Evolutionary conservation across 1,140 invertebrate genomes (phyloP).

Genomic region (Bursaphelenchus mucronatus): DNA sequence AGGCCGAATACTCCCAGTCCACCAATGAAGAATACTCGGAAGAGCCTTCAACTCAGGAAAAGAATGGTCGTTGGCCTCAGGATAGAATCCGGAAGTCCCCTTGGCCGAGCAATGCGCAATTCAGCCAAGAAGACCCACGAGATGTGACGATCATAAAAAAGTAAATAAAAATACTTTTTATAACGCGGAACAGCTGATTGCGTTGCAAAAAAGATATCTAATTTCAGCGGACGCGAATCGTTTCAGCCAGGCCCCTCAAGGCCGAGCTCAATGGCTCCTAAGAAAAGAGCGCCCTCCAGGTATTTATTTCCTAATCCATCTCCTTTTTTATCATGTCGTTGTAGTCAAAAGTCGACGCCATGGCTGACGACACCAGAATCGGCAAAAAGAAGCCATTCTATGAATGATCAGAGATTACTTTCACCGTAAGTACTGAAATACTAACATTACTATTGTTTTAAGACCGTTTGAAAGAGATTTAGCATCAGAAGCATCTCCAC

Average conservation of each 20-base stretch:
- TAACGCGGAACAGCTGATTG: not conserved
- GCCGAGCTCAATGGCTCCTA: not conserved
- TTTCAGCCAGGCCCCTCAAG: conserved; percentile 4
- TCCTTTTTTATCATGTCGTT: conserved; percentile 9
- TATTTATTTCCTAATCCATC: too few relatives aligned
- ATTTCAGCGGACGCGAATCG: conserved; percentile 1
- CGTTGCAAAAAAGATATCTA: not conserved
- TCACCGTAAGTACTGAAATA: conserved; percentile 2
- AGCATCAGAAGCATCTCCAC: conserved; percentile 17
- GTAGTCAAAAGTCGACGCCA: conserved; percentile 13
- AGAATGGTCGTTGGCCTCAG: too few relatives aligned
- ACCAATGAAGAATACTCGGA: conserved; percentile 5
- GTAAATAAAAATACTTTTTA: too few relatives aligned
- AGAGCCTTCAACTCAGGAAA: not conserved
- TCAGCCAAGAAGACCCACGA: too few relatives aligned
- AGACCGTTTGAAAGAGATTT: conserved; percentile 20
- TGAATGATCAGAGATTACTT: conserved; percentile 15
- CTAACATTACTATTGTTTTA: conserved; percentile 7
- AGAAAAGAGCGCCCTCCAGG: too few relatives aligned
- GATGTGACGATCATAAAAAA: too few relatives aligned
- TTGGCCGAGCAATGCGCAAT: too few relatives aligned
- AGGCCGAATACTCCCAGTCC: conserved; percentile 4
- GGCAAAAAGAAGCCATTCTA: conserved; percentile 3
- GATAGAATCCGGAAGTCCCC: too few relatives aligned
- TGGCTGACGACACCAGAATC: conserved; percentile 5